Evolutionary conservation across 1,140 invertebrate genomes (phyloP).

Genomic region (Cardiocondyla obscurior): DNA sequence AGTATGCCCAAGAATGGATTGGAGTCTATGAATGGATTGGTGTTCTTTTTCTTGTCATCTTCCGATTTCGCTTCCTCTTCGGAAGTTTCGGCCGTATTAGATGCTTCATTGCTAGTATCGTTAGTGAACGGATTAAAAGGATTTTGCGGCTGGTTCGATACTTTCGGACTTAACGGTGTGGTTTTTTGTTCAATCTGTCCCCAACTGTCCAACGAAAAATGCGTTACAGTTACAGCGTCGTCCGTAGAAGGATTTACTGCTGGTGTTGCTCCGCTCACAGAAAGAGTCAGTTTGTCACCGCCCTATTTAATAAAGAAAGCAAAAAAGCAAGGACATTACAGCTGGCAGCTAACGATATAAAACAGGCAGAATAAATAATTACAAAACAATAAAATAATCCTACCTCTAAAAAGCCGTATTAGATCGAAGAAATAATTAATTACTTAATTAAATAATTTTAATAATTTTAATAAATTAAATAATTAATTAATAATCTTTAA

Average conservation of each 20-base stretch:
- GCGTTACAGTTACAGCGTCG: slow-evolving; percentile 82
- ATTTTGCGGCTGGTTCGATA: slow-evolving; percentile 80
- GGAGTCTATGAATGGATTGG: slow-evolving; percentile 85
- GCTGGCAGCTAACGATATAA: slow-evolving; percentile 71
- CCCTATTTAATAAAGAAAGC: slow-evolving; percentile 84
- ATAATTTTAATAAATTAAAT: too few species aligned
- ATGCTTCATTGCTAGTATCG: slow-evolving; percentile 62
- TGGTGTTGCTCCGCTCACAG: slow-evolving; percentile 83
- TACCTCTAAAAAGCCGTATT: too few species aligned
- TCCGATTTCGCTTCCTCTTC: slow-evolving; percentile 64
- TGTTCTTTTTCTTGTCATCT: slow-evolving; percentile 81
- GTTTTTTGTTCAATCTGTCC: slow-evolving; percentile 82
- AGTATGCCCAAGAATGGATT: slow-evolving; percentile 84
- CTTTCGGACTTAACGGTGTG: slow-evolving; percentile 79
- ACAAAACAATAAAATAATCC: slow-evolving; percentile 1
- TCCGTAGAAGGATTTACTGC: slow-evolving; percentile 74
- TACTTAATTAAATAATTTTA: too few species aligned
- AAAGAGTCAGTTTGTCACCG: slow-evolving; percentile 90
- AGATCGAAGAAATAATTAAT: too few species aligned
- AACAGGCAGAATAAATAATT: slow-evolving; percentile 42
- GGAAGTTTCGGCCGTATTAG: slow-evolving; percentile 62
- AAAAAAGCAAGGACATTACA: slow-evolving; percentile 77
- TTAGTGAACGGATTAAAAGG: slow-evolving; percentile 82
- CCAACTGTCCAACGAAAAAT: slow-evolving; percentile 83
- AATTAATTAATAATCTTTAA: too few species aligned